Conservation (phyloP, 2,113 vertebrate species). For the Thoracochromis brauschi region DNA sequence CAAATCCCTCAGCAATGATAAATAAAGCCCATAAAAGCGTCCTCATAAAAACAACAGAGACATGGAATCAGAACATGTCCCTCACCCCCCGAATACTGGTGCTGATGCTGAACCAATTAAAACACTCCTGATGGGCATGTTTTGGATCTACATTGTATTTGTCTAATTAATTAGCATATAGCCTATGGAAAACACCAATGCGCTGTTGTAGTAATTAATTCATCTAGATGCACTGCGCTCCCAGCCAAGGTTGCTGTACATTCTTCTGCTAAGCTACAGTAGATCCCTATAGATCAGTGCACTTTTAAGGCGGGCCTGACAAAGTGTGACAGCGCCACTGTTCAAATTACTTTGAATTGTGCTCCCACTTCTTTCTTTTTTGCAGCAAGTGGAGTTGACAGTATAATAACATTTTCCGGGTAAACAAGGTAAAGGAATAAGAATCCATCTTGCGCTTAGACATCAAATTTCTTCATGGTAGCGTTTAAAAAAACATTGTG, state of each 20-base stretch:
- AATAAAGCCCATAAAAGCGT: not conserved
- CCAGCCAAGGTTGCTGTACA: constrained; percentile 45
- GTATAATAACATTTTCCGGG: constrained; percentile 18
- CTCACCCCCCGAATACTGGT: not conserved
- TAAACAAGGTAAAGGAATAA: constrained; percentile 22
- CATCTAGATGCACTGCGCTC: constrained; percentile 14
- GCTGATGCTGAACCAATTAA: constrained; percentile 45
- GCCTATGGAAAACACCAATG: constrained; percentile 47
- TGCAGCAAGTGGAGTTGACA: constrained; percentile 17
- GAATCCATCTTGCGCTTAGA: constrained; percentile 7
- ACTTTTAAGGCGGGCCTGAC: not conserved
- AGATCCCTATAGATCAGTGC: not conserved
- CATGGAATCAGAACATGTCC: constrained; percentile 18
- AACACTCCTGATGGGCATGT: constrained; percentile 55
- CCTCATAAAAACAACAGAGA: not conserved
- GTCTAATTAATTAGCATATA: constrained; percentile 62
- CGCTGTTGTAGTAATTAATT: constrained; percentile 49
- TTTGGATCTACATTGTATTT: constrained; percentile 55
- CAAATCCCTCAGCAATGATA: constrained; percentile 15
- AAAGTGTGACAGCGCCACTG: constrained; percentile 5
- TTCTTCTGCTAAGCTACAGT: not conserved
- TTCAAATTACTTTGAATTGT: constrained; percentile 29
- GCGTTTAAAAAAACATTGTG: not conserved
- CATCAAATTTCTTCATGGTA: constrained; percentile 21
- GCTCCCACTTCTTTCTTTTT: not conserved